Base-by-base conservation (phyloP, 2,797 vertebrate genomes). In the Propithecus deckenii region DNA sequence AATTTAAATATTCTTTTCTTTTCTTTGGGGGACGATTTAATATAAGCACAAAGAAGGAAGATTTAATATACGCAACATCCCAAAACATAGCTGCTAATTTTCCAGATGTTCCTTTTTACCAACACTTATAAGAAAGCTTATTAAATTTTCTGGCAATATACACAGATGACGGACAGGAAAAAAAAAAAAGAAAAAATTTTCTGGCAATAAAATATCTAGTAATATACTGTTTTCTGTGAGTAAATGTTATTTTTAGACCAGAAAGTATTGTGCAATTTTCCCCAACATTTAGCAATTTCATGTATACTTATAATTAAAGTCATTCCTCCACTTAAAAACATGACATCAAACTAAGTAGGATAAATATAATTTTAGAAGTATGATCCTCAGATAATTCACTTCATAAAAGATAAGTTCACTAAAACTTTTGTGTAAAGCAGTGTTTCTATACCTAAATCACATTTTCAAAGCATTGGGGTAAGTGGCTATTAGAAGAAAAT, bases 231-330 rank as follows among this genome's bases (percentile, higher is more conserved):
- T 79, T 86, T 84, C 43, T 93, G 25, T n/a, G 50, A 95, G 50
- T 72, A 71, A 88, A 75, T 81, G n/a, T 38, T 95, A 15, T 93
- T 89, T 96, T 71, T 79, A 79, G 90, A 86, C 11, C 38, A 96
- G 67, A 96, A 43, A 86, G 57, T 46, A 89, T 25, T 61, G 1
- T 61, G 14, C 48, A 63, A 86, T 93, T 89, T 81, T 63, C 41
- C 17, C 71, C 71, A 13, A 75, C 84, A 52, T 87, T 83, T 92
- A 91, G 80, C 65, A 74, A 94, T 85, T 94, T 71, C 63, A 46
- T 92, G 89, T 81, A 61, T 71, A 94, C 6, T 59, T 83, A 74
- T 15, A 86, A 92, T 88, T 78, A 92, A 94, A 94, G 30, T 43
- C 84, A 88, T 4, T 85, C 63, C 35, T 92, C 52, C 23, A 90